phyloP scores from a whole-genome alignment of 2,113 vertebrate species.

The Terrapene triunguis region DNA sequence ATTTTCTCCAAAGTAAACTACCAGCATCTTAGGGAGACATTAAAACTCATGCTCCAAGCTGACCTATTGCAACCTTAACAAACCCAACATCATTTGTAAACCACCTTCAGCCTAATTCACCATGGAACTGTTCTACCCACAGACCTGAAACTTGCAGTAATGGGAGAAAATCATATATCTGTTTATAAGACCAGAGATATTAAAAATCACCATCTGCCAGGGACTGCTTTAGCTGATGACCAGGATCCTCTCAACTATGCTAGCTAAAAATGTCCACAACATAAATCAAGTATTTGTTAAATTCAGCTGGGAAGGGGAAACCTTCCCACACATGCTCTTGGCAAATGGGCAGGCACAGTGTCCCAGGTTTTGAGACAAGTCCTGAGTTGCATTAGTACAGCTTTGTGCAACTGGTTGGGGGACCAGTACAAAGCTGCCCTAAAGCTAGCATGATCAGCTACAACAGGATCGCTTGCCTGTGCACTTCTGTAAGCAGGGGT shows the following conservation, averaged over 20 bases:
- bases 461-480: background rate
- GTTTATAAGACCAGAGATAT: background rate
- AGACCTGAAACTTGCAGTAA: background rate
- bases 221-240: background rate
- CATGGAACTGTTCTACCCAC: background rate
- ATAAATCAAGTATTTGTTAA: background rate
- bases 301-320: background rate
- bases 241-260: background rate
- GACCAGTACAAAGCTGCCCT: background rate
- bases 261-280: background rate
- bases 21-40: background rate
- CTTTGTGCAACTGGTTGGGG: background rate
- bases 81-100: background rate
- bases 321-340: background rate
- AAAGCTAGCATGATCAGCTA: background rate
- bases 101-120: background rate
- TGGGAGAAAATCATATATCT: background rate
- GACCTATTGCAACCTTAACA: background rate
- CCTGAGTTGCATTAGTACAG: background rate
- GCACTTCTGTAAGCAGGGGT: background rate
- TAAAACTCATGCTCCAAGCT: background rate
- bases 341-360: background rate
- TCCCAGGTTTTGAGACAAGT: background rate
- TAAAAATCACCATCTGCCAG: background rate
- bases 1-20: background rate